phyloP scores from a whole-genome alignment of 2,113 vertebrate genomes.

The Pseudopipra pipra region DNA sequence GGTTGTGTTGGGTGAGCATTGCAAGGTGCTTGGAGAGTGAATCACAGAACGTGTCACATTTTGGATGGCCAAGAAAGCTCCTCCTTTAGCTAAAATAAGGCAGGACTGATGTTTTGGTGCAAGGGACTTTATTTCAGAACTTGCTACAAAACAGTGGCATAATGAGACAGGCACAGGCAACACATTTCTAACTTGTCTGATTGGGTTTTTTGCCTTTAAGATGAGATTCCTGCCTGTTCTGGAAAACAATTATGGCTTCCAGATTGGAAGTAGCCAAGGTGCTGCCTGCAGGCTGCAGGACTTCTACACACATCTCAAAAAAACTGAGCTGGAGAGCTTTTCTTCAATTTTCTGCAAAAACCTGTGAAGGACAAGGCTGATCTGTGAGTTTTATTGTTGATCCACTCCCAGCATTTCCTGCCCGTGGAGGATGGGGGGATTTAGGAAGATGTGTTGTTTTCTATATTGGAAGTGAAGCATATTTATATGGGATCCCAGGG shows the following conservation, averaged over 20 bases:
- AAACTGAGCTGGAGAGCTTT: not conserved
- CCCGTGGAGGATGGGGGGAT: not conserved
- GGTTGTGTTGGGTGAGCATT: not conserved
- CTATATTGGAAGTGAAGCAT: not conserved
- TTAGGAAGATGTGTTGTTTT: not conserved
- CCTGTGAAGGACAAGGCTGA: not conserved
- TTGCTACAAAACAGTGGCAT: not conserved
- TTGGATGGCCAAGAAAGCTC: not conserved
- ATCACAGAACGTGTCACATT: rapidly evolving
- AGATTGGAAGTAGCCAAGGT: not conserved
- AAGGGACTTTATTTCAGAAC: not conserved
- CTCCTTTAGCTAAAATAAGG: not conserved
- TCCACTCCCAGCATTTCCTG: not conserved
- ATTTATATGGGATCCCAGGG: not conserved
- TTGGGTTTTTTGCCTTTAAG: not conserved
- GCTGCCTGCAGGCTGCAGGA: not conserved
- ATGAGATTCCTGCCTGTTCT: not conserved
- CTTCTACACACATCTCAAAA: not conserved
- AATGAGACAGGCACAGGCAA: not conserved
- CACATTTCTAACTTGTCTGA: not conserved
- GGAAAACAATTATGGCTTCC: not conserved
- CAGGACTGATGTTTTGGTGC: not conserved
- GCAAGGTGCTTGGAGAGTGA: not conserved
- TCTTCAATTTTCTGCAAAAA: not conserved
- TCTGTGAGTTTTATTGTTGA: not conserved